Conservation (phyloP, 1,140 invertebrate species). For the Drosophila nannoptera region DNA sequence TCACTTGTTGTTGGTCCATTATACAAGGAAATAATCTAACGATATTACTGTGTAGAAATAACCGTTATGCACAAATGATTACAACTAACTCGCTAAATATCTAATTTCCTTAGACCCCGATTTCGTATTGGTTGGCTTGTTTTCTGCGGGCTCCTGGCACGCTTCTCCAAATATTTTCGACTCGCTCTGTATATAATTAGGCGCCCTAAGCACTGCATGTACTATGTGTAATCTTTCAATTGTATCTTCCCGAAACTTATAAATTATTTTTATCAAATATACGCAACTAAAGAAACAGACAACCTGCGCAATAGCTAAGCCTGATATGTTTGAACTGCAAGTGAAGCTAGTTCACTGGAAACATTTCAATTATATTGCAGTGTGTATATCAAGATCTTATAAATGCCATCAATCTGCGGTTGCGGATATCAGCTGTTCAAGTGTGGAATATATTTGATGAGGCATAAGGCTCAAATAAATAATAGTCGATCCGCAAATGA, state of each 20-base stretch:
- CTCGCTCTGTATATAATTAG: slow-evolving; percentile 39
- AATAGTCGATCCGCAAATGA: too few species aligned
- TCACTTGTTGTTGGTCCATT: slow-evolving; percentile 72
- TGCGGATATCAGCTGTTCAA: too few species aligned
- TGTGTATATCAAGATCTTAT: too few species aligned
- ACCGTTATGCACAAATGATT: slow-evolving; percentile 27
- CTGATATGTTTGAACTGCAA: too few species aligned
- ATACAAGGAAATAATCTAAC: slow-evolving; percentile 57
- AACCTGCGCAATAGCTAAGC: too few species aligned
- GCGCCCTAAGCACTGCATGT: slow-evolving; percentile 32
- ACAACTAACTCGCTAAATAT: background rate
- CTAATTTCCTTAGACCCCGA: slow-evolving; percentile 13
- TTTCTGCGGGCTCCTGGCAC: slow-evolving; percentile 19
- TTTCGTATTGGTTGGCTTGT: slow-evolving; percentile 17
- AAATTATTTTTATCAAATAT: slow-evolving; percentile 53
- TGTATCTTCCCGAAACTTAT: slow-evolving; percentile 43
- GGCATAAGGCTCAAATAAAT: too few species aligned
- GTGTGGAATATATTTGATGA: too few species aligned
- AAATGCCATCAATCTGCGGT: too few species aligned
- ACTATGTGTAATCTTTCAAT: slow-evolving; percentile 33
- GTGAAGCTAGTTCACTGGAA: too few species aligned
- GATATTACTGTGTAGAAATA: slow-evolving; percentile 54
- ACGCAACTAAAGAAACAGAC: slow-evolving; percentile 21
- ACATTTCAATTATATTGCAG: too few species aligned
- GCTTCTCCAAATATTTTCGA: slow-evolving; percentile 24